Percentiles rank a stretch among this genome's conserved stretches.
phyloP scores from a whole-genome alignment of 2,113 vertebrate genomes.

The Oryzias curvinotus region DNA sequence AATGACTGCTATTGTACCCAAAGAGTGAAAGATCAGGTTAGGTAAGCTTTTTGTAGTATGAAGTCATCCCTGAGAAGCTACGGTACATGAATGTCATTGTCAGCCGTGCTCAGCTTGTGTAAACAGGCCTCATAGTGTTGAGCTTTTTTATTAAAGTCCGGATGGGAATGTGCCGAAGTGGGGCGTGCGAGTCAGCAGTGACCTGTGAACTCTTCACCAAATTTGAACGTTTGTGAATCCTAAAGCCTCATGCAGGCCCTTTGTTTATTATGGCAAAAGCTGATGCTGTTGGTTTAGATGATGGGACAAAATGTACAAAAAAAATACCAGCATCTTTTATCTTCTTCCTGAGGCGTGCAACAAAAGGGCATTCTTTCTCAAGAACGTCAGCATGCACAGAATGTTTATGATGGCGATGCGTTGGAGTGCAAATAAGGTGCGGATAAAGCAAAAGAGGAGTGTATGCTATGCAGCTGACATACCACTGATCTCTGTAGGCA shows the following conservation, averaged over 20 bases:
- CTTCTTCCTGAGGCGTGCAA: neutral
- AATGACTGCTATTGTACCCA: conserved; percentile 45
- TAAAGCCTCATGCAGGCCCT: neutral
- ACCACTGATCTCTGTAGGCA: conserved; percentile 44
- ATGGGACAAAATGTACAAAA: neutral
- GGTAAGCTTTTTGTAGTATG: conserved; percentile 49
- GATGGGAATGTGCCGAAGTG: conserved; percentile 10
- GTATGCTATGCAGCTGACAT: conserved; percentile 13
- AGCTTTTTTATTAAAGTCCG: conserved; percentile 10
- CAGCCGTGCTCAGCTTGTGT: conserved; percentile 13
- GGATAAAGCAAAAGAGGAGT: conserved; percentile 1
- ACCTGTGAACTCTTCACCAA: conserved; percentile 20
- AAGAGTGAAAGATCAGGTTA: conserved; percentile 56
- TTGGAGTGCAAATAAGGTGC: conserved; percentile 13
- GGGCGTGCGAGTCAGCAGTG: conserved; percentile 18
- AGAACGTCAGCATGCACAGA: neutral
- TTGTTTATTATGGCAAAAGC: neutral
- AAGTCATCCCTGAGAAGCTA: conserved; percentile 43
- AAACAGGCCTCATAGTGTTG: conserved; percentile 16
- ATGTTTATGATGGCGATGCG: conserved; percentile 26
- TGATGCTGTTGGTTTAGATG: neutral
- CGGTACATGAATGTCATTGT: conserved; percentile 27
- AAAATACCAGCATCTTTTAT: no score
- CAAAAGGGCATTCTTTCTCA: conserved; percentile 6
- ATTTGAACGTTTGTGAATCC: conserved; percentile 18